Evolutionary conservation across 2,113 vertebrate species (phyloP).

Genomic region (Gnathonemus echidnorhynchus): DNA sequence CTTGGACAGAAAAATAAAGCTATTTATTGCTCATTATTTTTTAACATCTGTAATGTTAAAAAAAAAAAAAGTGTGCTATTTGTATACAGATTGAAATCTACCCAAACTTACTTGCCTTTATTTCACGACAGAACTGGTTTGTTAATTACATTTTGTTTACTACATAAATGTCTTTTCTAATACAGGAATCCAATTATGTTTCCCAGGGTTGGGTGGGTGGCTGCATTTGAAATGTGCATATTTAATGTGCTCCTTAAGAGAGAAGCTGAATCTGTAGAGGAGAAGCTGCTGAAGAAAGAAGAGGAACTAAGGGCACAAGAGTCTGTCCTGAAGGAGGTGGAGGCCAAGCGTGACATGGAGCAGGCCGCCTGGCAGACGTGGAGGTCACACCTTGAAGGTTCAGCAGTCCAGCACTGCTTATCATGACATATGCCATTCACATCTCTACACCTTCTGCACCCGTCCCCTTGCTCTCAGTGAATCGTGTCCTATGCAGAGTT

Average conservation of each 20-base stretch:
- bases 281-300: conserved; percentile 35
- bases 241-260: conserved; percentile 21
- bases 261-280: conserved; percentile 17
- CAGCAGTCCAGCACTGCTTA: background rate
- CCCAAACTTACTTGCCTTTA: background rate
- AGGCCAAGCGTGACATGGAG: conserved; percentile 30
- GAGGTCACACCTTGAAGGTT: background rate
- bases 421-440: background rate
- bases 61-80: background rate
- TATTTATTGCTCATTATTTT: background rate
- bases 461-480: background rate
- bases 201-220: background rate
- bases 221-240: background rate
- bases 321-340: conserved; percentile 34
- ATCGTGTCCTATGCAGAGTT: background rate
- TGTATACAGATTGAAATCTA: background rate
- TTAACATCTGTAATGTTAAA: background rate
- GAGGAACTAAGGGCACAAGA: conserved; percentile 36
- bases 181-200: background rate
- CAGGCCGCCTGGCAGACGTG: conserved; percentile 25
- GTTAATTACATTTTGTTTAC: background rate
- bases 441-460: background rate
- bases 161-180: conserved; percentile 8
- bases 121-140: background rate
- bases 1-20: background rate